Conservation (phyloP, 2,113 vertebrate genomes). For the Rhinoderma darwinii region DNA sequence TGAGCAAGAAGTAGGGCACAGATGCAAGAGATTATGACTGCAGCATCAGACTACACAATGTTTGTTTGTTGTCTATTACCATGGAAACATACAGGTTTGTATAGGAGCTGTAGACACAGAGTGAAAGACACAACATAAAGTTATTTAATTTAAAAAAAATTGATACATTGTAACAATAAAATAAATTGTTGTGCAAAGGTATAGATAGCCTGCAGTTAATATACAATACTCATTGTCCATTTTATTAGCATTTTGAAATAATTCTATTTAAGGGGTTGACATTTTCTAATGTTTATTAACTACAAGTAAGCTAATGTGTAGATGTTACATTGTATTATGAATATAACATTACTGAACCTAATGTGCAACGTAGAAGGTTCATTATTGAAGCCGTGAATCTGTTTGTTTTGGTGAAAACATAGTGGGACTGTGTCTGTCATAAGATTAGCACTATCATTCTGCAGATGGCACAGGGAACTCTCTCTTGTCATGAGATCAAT, state of each 20-base stretch:
- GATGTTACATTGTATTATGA: constrained; percentile 1
- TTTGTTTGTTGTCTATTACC: no score
- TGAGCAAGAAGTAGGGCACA: no score
- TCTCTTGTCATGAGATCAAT: constrained; percentile 28
- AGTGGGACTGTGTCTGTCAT: background rate
- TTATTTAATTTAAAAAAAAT: no score
- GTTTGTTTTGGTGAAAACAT: constrained; percentile 41
- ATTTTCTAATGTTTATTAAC: background rate
- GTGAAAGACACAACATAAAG: no score
- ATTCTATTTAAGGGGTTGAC: background rate
- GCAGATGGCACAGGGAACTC: constrained; percentile 23
- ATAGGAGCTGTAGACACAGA: no score
- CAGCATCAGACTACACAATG: no score
- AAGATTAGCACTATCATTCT: background rate
- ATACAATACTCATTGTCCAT: background rate
- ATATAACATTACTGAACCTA: background rate
- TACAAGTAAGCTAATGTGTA: background rate
- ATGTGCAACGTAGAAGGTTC: constrained; percentile 5
- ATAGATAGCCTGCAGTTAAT: no score
- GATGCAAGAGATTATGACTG: no score
- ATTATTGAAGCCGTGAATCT: constrained; percentile 10
- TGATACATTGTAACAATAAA: no score
- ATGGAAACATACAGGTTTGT: no score
- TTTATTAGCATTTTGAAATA: background rate
- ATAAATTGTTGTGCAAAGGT: no score